A percentile compares a stretch with the other conserved stretches of the same genome.
phyloP scores from a whole-genome alignment of 35 echinoderm and acorn worm species.

The Ptychodera flava region DNA sequence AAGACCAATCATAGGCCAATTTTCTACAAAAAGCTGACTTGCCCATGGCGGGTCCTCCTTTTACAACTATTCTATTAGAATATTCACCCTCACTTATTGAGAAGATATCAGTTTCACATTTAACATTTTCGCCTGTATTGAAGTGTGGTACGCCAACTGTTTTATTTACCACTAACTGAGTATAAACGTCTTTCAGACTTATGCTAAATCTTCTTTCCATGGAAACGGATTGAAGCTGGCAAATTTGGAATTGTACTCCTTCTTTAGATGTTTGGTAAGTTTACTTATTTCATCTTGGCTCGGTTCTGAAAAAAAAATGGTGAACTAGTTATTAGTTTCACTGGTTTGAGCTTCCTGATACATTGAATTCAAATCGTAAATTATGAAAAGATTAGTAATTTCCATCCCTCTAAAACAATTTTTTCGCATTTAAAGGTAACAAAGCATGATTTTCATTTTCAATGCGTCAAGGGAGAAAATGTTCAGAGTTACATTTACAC shows the following conservation, averaged over 20 bases:
- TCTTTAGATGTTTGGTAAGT: background rate
- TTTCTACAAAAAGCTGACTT: background rate
- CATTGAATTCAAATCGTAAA: too few relatives aligned
- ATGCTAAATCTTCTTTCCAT: background rate
- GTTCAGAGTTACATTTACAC: too few relatives aligned
- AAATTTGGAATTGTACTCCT: background rate
- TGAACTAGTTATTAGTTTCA: too few relatives aligned
- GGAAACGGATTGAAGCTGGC: background rate
- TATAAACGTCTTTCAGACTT: background rate
- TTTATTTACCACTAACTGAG: background rate
- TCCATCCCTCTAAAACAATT: too few relatives aligned
- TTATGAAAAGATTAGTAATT: too few relatives aligned
- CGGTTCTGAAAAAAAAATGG: background rate
- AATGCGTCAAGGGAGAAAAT: too few relatives aligned
- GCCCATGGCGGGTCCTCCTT: background rate
- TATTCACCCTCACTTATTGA: background rate
- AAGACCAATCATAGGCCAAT: background rate
- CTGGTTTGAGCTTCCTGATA: too few relatives aligned
- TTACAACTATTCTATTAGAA: background rate
- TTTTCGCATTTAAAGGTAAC: too few relatives aligned
- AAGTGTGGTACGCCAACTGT: background rate
- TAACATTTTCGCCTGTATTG: background rate
- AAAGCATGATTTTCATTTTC: too few relatives aligned
- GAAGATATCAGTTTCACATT: background rate
- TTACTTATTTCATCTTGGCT: background rate